Evolutionary conservation across 1,140 invertebrate species (phyloP).

Genomic region (Pachypsylla venusta): DNA sequence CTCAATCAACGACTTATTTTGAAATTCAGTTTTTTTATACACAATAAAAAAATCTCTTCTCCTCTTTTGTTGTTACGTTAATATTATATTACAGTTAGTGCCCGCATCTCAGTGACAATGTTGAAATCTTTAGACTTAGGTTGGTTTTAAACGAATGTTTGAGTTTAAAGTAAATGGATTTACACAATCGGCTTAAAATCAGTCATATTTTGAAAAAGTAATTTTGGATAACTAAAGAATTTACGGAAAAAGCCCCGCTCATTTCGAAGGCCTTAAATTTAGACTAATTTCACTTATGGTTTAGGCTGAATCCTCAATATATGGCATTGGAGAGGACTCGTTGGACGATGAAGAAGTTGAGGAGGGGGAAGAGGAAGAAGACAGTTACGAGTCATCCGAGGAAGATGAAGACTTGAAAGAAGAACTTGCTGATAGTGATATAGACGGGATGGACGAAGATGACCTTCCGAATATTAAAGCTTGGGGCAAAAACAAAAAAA

Average conservation of each 20-base stretch:
- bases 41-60: no score
- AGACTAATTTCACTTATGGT: background rate
- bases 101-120: no score
- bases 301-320: background rate
- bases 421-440: constrained; percentile 43
- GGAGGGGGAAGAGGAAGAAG: constrained; percentile 32
- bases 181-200: background rate
- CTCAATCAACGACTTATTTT: no score
- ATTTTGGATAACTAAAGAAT: background rate
- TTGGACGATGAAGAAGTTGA: constrained; percentile 33
- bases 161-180: background rate
- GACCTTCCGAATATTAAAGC: constrained; percentile 61
- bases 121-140: no score
- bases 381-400: constrained; percentile 32
- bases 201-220: background rate
- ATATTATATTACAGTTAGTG: no score
- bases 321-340: background rate
- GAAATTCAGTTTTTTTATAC: no score
- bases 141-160: no score
- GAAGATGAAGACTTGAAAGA: constrained; percentile 30
- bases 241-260: background rate
- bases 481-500: constrained; percentile 66
- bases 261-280: no score
- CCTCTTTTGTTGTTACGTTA: no score
- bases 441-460: constrained; percentile 43